Conservation (phyloP, 2,888 invertebrate species). For the Drosophila kuntzei region DNA sequence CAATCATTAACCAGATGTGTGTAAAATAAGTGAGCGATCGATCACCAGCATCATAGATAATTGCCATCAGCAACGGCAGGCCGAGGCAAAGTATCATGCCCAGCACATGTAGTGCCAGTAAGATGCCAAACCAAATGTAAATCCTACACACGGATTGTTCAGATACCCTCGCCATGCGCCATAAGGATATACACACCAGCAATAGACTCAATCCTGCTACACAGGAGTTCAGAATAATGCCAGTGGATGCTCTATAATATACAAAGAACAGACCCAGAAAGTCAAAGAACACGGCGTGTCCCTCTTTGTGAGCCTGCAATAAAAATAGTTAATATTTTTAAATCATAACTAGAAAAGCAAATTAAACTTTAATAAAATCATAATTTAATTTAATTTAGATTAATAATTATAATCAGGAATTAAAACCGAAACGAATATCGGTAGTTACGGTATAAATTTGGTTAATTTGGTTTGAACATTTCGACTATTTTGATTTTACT, state of each 20-base stretch:
- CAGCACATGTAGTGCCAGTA: slow-evolving; percentile 75
- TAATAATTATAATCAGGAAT: too few species aligned
- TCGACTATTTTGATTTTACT: too few species aligned
- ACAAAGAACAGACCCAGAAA: slow-evolving; percentile 89
- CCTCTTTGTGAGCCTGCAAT: slow-evolving; percentile 82
- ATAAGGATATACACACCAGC: slow-evolving; percentile 72
- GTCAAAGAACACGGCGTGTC: slow-evolving; percentile 90
- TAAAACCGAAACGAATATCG: too few species aligned
- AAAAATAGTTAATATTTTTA: too few species aligned
- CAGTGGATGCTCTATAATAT: slow-evolving; percentile 87
- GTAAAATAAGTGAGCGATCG: slow-evolving; percentile 88
- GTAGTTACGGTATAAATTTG: too few species aligned
- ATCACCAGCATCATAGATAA: slow-evolving; percentile 83
- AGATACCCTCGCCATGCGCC: slow-evolving; percentile 74
- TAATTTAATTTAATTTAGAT: too few species aligned
- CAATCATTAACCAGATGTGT: slow-evolving; percentile 86
- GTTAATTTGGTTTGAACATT: too few species aligned
- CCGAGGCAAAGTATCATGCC: slow-evolving; percentile 78
- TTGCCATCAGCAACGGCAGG: slow-evolving; percentile 82
- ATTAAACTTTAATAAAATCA: too few species aligned
- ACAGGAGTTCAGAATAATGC: slow-evolving; percentile 83
- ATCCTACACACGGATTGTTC: slow-evolving; percentile 66
- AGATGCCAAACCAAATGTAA: slow-evolving; percentile 67
- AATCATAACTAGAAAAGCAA: too few species aligned
- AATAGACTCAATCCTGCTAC: slow-evolving; percentile 83